These are phyloP conservation scores for Cirrhinus molitorella DNA, from an alignment of 2,797 vertebrate genomes.

Conservation along the genomic window DNA sequence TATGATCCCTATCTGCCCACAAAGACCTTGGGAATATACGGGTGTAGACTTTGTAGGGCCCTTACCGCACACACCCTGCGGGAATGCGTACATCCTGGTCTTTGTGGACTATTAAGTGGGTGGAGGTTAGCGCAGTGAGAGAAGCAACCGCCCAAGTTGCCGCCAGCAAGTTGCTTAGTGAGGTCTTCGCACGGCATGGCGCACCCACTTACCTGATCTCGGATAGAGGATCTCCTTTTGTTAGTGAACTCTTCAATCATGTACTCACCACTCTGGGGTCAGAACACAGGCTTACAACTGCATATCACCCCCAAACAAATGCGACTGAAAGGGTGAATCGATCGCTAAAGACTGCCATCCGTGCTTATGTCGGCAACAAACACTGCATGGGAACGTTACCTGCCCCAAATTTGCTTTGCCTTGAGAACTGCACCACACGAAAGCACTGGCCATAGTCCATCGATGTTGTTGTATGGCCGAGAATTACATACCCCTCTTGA, in stretches of 20 bases:
- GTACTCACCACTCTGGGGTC: background rate
- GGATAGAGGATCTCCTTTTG: background rate
- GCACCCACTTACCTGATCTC: background rate
- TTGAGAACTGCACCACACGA: too few relatives aligned
- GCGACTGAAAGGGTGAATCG: background rate
- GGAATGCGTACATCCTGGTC: background rate
- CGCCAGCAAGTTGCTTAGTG: background rate
- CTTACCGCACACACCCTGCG: background rate
- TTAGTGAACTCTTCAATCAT: background rate
- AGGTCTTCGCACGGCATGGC: background rate
- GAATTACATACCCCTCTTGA: too few relatives aligned
- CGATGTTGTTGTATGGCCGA: too few relatives aligned
- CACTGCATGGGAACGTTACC: background rate
- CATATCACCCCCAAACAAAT: background rate
- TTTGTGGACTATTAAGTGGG: background rate
- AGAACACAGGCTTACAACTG: background rate
- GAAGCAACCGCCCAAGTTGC: background rate
- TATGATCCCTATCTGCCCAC: background rate
- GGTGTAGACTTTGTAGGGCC: background rate
- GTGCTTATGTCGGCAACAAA: background rate
- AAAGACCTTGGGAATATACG: background rate
- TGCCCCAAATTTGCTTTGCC: background rate
- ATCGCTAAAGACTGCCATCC: background rate
- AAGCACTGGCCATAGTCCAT: too few relatives aligned
- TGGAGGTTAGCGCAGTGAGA: background rate